phyloP scores from a whole-genome alignment of 2,888 invertebrate species.

The Ichneumon xanthorius region DNA sequence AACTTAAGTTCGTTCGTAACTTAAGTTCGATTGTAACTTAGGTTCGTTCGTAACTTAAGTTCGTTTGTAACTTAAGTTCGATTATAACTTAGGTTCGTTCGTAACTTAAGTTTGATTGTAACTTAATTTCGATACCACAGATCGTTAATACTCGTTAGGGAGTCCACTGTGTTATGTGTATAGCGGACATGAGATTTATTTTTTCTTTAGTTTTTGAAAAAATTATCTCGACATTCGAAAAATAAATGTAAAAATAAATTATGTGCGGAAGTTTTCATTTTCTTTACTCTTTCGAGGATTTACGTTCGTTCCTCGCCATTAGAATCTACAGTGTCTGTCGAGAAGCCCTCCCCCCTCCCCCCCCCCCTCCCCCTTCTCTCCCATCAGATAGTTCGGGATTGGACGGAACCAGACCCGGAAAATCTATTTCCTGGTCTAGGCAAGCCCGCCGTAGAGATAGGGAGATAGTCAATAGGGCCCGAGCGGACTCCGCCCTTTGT shows the following conservation, averaged over 20 bases:
- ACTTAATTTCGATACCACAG: too few relatives aligned
- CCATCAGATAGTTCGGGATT: constrained; percentile 15
- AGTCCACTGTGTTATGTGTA: too few relatives aligned
- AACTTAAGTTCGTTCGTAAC: too few relatives aligned
- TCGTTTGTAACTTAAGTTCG: too few relatives aligned
- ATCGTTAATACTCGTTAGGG: too few relatives aligned
- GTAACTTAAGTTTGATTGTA: too few relatives aligned
- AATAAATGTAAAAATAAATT: too few relatives aligned
- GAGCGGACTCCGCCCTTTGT: constrained; percentile 59
- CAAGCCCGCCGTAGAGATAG: background rate
- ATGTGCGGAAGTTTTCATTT: background rate
- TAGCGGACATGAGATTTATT: too few relatives aligned
- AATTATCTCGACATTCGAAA: background rate
- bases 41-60: too few relatives aligned
- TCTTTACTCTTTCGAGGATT: background rate
- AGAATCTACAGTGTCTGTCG: constrained; percentile 6
- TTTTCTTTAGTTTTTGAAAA: too few relatives aligned
- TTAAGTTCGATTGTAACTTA: too few relatives aligned
- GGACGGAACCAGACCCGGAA: constrained; percentile 38
- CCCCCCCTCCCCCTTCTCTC: background rate
- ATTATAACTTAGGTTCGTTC: too few relatives aligned
- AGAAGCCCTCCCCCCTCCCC: background rate
- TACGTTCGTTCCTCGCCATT: constrained; percentile 27
- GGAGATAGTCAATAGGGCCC: constrained; percentile 9
- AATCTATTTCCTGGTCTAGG: constrained; percentile 49